A percentile compares a stretch with the other conserved stretches of the same genome.
phyloP scores from a whole-genome alignment of 2,888 invertebrate species.

The Conchocele bisecta region DNA sequence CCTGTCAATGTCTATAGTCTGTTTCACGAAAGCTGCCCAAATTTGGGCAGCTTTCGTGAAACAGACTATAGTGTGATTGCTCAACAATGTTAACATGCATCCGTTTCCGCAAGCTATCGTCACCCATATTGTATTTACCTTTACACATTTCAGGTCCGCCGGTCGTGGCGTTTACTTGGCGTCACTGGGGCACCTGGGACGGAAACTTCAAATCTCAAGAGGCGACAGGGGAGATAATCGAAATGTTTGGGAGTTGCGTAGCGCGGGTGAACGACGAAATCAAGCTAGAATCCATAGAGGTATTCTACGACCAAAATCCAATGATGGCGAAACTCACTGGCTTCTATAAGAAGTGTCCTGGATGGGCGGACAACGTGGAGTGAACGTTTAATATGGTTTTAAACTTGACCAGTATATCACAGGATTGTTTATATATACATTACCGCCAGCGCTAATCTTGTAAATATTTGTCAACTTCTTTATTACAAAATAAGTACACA shows the following conservation, averaged over 20 bases:
- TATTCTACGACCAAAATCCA: slow-evolving; percentile 62
- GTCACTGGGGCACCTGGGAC: slow-evolving; percentile 75
- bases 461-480: no score
- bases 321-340: slow-evolving; percentile 46
- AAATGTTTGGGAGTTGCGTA: slow-evolving; percentile 59
- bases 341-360: slow-evolving; percentile 19
- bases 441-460: no score
- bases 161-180: slow-evolving; percentile 74
- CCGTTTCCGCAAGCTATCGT: neutral
- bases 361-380: no score
- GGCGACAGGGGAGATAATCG: slow-evolving; percentile 58
- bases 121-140: neutral
- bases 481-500: no score
- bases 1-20: no score
- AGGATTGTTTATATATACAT: no score
- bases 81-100: no score
- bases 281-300: slow-evolving; percentile 59
- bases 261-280: slow-evolving; percentile 51
- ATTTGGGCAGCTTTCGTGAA: no score
- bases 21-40: no score
- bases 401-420: no score
- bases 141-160: slow-evolving; percentile 75
- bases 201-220: slow-evolving; percentile 56
- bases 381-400: no score
- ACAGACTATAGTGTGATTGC: no score